phyloP scores from a whole-genome alignment of 2,113 vertebrate genomes.

The Mormyrus iriodes region DNA sequence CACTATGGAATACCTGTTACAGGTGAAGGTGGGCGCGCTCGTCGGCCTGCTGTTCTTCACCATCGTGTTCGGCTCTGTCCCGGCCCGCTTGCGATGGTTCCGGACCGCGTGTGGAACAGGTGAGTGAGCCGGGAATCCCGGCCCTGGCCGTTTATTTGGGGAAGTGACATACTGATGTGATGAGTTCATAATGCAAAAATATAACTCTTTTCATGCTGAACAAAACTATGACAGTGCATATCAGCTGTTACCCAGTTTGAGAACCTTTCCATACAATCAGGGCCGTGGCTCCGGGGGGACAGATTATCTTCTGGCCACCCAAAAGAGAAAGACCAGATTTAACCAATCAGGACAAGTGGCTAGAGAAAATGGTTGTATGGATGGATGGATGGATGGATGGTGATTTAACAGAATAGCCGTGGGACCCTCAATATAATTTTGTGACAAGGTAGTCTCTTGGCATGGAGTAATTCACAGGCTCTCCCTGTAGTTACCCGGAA shows the following conservation, averaged over 20 bases:
- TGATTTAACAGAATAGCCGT: not conserved
- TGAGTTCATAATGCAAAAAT: not conserved
- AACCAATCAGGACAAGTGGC: not conserved
- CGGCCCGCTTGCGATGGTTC: conserved; percentile 60
- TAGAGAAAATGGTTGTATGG: not conserved
- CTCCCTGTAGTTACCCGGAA: not conserved
- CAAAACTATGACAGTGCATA: not conserved
- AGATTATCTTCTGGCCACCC: not conserved
- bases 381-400: not conserved
- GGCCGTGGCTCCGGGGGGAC: not conserved
- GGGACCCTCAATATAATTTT: not conserved
- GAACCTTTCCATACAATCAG: not conserved
- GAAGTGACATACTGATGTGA: not conserved
- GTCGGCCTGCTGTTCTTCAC: conserved; percentile 59
- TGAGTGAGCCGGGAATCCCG: conserved; percentile 27
- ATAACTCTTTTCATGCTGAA: not conserved
- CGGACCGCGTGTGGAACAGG: conserved; percentile 53
- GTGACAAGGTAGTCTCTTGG: not conserved
- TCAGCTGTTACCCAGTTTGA: not conserved
- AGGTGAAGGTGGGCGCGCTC: conserved; percentile 62
- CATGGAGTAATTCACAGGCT: not conserved
- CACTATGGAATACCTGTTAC: conserved; percentile 58
- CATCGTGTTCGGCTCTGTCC: conserved; percentile 62
- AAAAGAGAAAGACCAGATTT: not conserved
- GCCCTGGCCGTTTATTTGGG: not conserved